phyloP scores from a whole-genome alignment of 2,113 vertebrate genomes.

The Chaetorhynchus papuensis region DNA sequence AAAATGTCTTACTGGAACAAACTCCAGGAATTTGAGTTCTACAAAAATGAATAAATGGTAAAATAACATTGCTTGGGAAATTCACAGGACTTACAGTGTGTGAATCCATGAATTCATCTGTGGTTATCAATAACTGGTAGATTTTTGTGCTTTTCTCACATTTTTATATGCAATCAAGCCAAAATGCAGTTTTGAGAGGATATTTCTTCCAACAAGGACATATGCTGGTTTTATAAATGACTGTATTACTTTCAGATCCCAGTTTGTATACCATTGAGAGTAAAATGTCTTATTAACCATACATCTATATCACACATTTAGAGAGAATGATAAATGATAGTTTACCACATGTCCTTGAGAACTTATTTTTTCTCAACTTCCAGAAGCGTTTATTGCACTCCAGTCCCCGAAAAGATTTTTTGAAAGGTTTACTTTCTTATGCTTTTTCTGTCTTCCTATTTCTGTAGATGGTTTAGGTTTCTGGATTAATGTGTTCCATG shows the following conservation, averaged over 20 bases:
- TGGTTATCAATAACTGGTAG: neutral
- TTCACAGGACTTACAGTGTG: neutral
- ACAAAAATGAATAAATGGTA: neutral
- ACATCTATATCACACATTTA: conserved; percentile 12
- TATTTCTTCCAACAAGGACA: neutral
- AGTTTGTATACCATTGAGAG: conserved; percentile 38
- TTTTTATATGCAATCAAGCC: neutral
- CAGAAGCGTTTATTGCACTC: neutral
- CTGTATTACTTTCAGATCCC: neutral
- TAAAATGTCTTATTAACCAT: conserved; percentile 31
- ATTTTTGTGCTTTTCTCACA: neutral
- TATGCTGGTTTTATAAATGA: neutral
- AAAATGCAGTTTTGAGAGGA: conserved; percentile 10
- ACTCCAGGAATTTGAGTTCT: neutral
- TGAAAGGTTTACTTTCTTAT: neutral
- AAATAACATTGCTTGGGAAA: neutral
- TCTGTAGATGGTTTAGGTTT: neutral
- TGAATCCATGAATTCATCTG: neutral
- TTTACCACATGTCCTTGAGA: conserved; percentile 31
- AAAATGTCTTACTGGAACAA: neutral
- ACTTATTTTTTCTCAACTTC: neutral
- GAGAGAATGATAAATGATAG: neutral
- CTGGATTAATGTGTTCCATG: neutral
- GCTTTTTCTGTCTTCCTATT: neutral
- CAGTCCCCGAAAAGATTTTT: neutral